A percentile compares a stretch with the other conserved stretches of the same genome.
phyloP scores from a whole-genome alignment of 1,140 invertebrate species.

The Hirudo medicinalis region DNA sequence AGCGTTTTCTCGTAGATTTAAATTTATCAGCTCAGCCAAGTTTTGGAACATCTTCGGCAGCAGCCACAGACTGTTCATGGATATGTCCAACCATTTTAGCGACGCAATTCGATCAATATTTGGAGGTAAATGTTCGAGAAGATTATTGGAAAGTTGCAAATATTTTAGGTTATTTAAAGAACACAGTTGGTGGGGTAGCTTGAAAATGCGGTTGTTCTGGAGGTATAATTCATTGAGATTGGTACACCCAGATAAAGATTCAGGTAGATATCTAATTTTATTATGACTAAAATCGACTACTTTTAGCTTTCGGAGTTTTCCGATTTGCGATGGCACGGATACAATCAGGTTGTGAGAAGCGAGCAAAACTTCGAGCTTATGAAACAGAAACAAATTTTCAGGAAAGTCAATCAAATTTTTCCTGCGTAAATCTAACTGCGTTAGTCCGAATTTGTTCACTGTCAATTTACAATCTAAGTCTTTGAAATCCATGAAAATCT shows the following conservation, averaged over 20 bases:
- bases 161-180: not conserved
- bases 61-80: not conserved
- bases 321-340: not conserved
- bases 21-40: not conserved
- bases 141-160: not conserved
- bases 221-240: not conserved
- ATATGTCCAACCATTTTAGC: not conserved
- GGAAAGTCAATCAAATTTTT: not conserved
- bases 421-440: not conserved
- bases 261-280: not conserved
- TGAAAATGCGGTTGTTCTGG: not conserved
- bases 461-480: not conserved
- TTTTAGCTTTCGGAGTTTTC: not conserved
- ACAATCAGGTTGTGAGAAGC: not conserved
- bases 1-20: not conserved
- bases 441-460: slow-evolving; percentile 5
- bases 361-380: not conserved
- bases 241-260: not conserved
- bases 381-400: not conserved
- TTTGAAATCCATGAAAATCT: not conserved
- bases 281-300: not conserved
- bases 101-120: not conserved
- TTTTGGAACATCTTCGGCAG: not conserved
- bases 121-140: not conserved
- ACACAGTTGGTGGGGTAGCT: not conserved